Conservation (phyloP, 2,113 vertebrate genomes). For the Dermatemys mawii region DNA sequence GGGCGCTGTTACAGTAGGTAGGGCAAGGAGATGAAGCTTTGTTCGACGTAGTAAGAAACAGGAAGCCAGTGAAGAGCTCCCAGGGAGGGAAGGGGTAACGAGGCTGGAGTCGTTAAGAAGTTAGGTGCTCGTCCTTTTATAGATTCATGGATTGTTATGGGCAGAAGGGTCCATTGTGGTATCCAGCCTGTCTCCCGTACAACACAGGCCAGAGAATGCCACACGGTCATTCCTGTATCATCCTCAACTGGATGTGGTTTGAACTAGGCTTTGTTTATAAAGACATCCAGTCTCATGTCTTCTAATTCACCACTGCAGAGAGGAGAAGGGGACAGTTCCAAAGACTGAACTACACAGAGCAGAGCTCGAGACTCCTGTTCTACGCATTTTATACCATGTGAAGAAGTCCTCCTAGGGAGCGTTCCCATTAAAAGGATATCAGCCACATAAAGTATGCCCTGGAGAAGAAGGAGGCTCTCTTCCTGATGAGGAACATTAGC, state of each 20-base stretch:
- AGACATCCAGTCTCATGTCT: background rate
- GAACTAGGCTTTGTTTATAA: background rate
- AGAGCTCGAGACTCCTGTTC: fast-evolving
- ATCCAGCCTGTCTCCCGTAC: background rate
- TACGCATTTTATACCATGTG: background rate
- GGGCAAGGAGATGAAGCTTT: background rate
- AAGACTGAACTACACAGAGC: background rate
- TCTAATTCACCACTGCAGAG: background rate
- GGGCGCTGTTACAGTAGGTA: background rate
- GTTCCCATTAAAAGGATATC: background rate
- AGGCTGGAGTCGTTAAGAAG: background rate
- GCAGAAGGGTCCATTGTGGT: background rate
- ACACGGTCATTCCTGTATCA: background rate
- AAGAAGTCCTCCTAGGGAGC: background rate
- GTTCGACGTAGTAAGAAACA: background rate
- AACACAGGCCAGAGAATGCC: background rate
- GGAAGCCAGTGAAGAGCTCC: background rate
- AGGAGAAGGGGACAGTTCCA: fast-evolving
- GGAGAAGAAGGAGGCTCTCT: background rate
- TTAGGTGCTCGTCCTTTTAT: background rate
- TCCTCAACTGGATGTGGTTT: background rate
- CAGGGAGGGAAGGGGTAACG: background rate
- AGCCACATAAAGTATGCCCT: background rate
- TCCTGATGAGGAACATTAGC: background rate
- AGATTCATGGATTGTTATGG: background rate